Evolutionary conservation across 1,140 invertebrate species (phyloP).

Genomic region (Ceratina calcarata): DNA sequence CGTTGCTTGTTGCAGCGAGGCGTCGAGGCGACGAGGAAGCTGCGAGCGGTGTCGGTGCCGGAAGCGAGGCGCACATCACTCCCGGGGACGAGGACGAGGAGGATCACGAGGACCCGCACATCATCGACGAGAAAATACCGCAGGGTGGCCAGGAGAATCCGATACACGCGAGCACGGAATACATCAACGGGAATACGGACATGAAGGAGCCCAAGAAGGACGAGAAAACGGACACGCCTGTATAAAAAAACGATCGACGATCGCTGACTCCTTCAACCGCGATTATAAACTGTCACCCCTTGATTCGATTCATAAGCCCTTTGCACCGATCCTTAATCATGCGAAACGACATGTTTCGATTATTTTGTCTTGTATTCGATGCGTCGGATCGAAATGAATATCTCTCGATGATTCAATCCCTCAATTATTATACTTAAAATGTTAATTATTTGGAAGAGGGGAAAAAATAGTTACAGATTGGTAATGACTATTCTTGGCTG

Average conservation of each 20-base stretch:
- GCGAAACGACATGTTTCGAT: neutral
- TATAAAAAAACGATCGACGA: constrained; percentile 66
- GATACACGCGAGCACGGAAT: constrained; percentile 78
- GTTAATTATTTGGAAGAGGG: too few relatives aligned
- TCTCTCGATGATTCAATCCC: neutral
- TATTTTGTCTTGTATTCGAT: neutral
- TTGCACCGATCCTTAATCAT: constrained; percentile 6
- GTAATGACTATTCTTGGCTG: too few relatives aligned
- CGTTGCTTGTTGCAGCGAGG: constrained; percentile 81
- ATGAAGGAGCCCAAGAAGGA: constrained; percentile 76
- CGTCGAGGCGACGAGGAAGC: constrained; percentile 79
- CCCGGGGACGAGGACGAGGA: constrained; percentile 78
- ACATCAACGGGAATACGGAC: constrained; percentile 77
- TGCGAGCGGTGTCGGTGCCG: constrained; percentile 76
- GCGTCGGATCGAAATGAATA: neutral
- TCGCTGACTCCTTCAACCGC: constrained; percentile 15
- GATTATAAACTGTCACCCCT: constrained; percentile 24
- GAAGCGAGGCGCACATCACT: constrained; percentile 79
- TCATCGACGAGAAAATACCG: constrained; percentile 77
- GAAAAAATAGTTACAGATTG: too few relatives aligned
- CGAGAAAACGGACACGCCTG: constrained; percentile 78
- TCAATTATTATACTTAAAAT: too few relatives aligned
- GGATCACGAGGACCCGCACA: constrained; percentile 76
- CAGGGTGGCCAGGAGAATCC: constrained; percentile 79
- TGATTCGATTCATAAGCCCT: constrained; percentile 17